These are phyloP conservation scores for Copidosoma aretas DNA, from an alignment of 2,888 invertebrate species.

Conservation along the genomic window DNA sequence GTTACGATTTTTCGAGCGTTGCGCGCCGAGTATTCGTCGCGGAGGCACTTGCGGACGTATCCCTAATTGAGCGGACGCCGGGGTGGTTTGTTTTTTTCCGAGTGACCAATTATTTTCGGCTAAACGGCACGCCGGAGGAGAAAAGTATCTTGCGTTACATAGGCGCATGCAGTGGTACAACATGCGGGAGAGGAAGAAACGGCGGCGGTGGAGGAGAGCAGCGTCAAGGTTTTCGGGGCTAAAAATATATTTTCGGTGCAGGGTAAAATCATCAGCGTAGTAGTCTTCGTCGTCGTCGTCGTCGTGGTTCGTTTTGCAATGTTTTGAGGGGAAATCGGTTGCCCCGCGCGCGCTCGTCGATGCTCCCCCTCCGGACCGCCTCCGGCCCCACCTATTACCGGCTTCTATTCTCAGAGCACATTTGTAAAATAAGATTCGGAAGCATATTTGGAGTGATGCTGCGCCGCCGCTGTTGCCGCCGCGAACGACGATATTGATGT, in stretches of 20 bases:
- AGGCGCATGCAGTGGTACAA: not conserved
- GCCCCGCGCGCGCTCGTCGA: slow-evolving; percentile 2
- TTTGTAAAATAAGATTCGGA: slow-evolving; percentile 37
- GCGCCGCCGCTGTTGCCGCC: no score
- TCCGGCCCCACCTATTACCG: not conserved
- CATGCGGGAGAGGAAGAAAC: no score
- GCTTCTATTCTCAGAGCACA: slow-evolving; percentile 31
- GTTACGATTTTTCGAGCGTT: no score
- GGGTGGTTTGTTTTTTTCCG: not conserved
- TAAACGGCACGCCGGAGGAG: not conserved
- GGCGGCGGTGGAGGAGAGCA: no score
- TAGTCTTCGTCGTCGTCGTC: no score
- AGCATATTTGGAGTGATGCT: slow-evolving; percentile 34
- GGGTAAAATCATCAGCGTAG: slow-evolving; percentile 18
- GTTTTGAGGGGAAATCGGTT: slow-evolving; percentile 36
- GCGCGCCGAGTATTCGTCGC: no score
- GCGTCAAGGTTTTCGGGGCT: slow-evolving; percentile 32
- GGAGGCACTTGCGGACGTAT: no score
- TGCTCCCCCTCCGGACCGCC: not conserved
- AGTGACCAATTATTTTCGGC: slow-evolving; percentile 1
- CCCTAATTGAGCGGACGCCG: not conserved
- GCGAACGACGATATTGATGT: no score
- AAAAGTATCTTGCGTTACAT: no score
- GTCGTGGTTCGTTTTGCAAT: slow-evolving; percentile 35
- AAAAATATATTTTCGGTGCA: slow-evolving; percentile 33